phyloP scores from a whole-genome alignment of 2,113 vertebrate genomes.

The Podarcis raffonei region DNA sequence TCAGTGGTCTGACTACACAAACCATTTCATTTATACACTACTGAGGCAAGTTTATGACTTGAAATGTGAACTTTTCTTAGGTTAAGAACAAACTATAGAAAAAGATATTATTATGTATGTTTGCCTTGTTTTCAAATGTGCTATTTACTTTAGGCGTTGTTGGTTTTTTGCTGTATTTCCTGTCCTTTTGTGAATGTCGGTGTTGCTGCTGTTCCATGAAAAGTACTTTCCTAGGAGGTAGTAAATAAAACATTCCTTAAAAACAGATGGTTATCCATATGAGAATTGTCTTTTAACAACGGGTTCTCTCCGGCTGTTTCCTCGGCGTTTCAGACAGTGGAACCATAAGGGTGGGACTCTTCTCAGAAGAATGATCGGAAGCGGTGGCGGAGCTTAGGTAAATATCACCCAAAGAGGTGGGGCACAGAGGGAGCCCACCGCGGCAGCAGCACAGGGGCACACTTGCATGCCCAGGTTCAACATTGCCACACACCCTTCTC shows the following conservation, averaged over 20 bases:
- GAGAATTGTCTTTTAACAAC: not conserved
- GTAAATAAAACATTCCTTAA: conserved; percentile 84
- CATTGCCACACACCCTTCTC: too few species aligned
- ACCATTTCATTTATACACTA: conserved; percentile 80
- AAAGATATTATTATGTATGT: conserved; percentile 45
- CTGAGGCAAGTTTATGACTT: conserved; percentile 81
- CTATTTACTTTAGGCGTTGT: conserved; percentile 70
- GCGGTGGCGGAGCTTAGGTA: too few species aligned
- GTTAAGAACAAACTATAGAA: conserved; percentile 83
- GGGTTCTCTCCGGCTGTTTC: too few species aligned
- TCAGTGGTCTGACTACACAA: conserved; percentile 34
- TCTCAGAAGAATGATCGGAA: too few species aligned
- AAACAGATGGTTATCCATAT: conserved; percentile 55
- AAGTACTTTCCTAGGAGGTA: conserved; percentile 74
- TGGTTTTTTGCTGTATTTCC: conserved; percentile 63
- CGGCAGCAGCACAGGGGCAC: too few species aligned
- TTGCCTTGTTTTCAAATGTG: conserved; percentile 77
- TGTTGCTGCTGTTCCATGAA: conserved; percentile 73
- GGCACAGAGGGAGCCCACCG: too few species aligned
- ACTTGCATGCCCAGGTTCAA: too few species aligned
- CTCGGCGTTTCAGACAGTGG: too few species aligned
- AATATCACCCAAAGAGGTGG: too few species aligned
- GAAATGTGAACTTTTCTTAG: conserved; percentile 83
- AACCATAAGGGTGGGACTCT: too few species aligned
- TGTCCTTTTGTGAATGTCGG: conserved; percentile 62